These are phyloP conservation scores for Serranus cabrilla DNA, from an alignment of 2,797 vertebrate species.

Conservation along the genomic window DNA sequence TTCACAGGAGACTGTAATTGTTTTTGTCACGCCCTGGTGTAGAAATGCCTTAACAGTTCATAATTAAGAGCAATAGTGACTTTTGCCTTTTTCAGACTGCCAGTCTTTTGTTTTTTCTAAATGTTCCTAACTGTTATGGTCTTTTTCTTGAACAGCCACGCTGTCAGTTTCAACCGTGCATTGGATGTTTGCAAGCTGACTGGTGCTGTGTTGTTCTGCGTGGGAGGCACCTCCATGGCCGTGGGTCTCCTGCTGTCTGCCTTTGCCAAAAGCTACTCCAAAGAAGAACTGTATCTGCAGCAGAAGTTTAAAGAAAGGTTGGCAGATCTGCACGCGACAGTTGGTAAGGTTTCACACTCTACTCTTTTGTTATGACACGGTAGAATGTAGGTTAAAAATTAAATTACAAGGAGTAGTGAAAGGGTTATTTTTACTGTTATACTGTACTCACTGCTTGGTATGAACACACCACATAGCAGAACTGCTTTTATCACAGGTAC, in stretches of 20 bases:
- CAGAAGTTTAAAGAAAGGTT: constrained; percentile 96
- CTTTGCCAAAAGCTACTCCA: constrained; percentile 94
- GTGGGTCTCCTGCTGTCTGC: constrained; percentile 93
- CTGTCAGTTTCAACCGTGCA: constrained; percentile 92
- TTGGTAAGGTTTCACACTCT: constrained; percentile 68
- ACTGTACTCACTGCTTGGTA: not conserved
- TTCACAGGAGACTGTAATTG: no score
- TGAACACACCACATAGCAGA: not conserved
- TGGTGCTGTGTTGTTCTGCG: constrained; percentile 93
- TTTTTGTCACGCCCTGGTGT: no score
- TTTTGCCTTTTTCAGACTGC: not conserved
- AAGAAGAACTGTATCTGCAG: constrained; percentile 94
- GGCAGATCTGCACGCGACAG: constrained; percentile 90
- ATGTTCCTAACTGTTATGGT: not conserved
- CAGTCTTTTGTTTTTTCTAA: not conserved
- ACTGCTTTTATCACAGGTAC: constrained; percentile 69
- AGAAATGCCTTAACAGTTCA: not conserved
- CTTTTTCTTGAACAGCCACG: constrained; percentile 89
- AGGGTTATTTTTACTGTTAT: not conserved
- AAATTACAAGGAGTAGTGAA: not conserved
- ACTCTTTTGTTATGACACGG: not conserved
- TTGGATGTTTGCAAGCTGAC: constrained; percentile 95
- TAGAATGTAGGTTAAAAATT: not conserved
- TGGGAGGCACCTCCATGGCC: constrained; percentile 92
- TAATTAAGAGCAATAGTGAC: not conserved